A percentile compares a stretch with the other conserved stretches of the same genome.
phyloP scores from a whole-genome alignment of 2,113 vertebrate genomes.

The Arvicanthis niloticus region DNA sequence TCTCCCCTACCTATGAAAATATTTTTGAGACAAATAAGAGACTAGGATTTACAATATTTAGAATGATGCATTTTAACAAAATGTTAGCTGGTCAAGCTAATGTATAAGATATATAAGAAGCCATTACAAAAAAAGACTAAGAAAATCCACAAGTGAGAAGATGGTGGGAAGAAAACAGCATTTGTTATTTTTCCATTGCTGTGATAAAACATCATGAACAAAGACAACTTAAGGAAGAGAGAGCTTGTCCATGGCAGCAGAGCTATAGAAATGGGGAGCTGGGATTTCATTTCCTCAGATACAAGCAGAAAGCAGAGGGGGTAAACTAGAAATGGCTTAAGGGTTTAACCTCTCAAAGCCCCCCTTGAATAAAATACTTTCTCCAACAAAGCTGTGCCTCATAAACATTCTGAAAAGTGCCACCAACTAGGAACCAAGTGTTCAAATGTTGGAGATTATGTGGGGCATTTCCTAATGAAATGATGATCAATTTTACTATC shows the following conservation, averaged over 20 bases:
- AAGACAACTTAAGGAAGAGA: too few species aligned
- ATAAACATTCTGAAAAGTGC: neutral
- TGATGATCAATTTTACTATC: too few species aligned
- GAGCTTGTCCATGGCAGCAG: too few species aligned
- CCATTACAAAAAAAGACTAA: too few species aligned
- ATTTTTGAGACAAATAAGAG: neutral
- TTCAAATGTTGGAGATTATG: neutral
- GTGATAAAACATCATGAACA: neutral
- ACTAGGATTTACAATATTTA: neutral
- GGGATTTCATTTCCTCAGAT: too few species aligned
- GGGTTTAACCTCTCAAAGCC: neutral
- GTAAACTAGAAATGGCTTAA: too few species aligned
- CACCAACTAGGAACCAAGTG: neutral
- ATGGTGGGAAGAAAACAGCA: neutral
- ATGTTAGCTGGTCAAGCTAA: neutral
- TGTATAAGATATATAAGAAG: neutral
- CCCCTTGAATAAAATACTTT: too few species aligned
- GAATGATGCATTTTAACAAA: neutral
- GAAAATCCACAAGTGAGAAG: too few species aligned
- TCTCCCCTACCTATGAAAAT: neutral
- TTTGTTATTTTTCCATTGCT: neutral
- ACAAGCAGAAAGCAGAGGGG: too few species aligned
- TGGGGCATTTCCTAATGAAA: neutral
- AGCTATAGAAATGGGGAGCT: too few species aligned
- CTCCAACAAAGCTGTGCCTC: neutral